phyloP scores from a whole-genome alignment of 2,797 vertebrate genomes.

The Arrhamphus sclerolepis region DNA sequence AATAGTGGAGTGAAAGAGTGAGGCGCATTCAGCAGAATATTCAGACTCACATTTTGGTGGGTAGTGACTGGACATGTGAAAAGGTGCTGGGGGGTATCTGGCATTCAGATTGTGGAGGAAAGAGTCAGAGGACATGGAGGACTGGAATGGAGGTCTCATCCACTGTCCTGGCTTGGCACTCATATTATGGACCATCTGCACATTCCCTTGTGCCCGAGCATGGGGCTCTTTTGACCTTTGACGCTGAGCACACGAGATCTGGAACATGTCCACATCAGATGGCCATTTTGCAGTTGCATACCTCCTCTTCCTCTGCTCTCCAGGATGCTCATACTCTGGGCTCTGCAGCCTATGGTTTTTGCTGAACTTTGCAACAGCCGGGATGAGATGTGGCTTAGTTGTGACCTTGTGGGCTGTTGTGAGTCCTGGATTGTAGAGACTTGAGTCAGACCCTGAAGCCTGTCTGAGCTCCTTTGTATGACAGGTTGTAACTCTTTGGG shows the following conservation, averaged over 20 bases:
- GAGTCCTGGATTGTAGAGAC: conserved; percentile 76
- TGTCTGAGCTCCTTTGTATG: conserved; percentile 74
- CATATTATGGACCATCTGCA: conserved; percentile 63
- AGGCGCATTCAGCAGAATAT: conserved; percentile 85
- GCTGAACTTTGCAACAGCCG: conserved; percentile 57
- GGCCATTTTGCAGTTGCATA: conserved; percentile 81
- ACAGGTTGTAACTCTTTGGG: conserved; percentile 40
- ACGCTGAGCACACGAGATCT: conserved; percentile 43
- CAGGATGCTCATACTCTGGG: conserved; percentile 50
- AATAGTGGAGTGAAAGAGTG: conserved; percentile 88
- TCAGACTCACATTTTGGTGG: conserved; percentile 85
- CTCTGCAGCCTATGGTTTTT: conserved; percentile 64
- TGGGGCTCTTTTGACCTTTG: conserved; percentile 68
- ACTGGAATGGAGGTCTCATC: conserved; percentile 52
- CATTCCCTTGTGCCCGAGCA: conserved; percentile 44
- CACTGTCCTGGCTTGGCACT: conserved; percentile 73
- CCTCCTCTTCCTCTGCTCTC: conserved; percentile 75
- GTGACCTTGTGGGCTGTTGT: conserved; percentile 54
- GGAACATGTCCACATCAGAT: conserved; percentile 79
- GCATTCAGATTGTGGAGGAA: conserved; percentile 73
- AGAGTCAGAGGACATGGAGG: conserved; percentile 67
- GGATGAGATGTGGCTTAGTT: conserved; percentile 59
- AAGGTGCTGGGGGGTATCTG: conserved; percentile 78
- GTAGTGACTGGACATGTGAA: conserved; percentile 48
- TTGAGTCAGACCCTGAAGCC: conserved; percentile 85